Percentiles rank a stretch among this genome's conserved stretches.
Conservation (phyloP, 2,888 invertebrate species). For the Adineta ricciae region DNA sequence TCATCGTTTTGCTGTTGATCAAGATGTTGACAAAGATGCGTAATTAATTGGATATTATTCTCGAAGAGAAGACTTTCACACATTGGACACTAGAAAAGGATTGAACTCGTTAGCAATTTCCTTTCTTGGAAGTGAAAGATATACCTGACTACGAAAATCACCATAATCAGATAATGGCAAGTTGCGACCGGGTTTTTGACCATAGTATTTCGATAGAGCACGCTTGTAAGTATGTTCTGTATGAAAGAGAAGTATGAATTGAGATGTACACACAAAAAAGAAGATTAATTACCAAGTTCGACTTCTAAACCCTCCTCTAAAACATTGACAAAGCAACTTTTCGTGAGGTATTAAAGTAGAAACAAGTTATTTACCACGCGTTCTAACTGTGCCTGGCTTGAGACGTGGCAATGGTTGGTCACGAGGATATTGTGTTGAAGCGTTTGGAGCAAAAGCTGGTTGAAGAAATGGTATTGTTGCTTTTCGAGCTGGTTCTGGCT, state of each 20-base stretch:
- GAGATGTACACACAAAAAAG: not conserved
- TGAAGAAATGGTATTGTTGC: slow-evolving; percentile 19
- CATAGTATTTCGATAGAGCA: slow-evolving; percentile 7
- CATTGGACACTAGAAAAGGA: slow-evolving; percentile 23
- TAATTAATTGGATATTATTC: slow-evolving; percentile 28
- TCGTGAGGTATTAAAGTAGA: not conserved
- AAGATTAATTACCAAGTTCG: not conserved
- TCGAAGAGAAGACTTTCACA: slow-evolving; percentile 30
- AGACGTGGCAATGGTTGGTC: slow-evolving; percentile 14
- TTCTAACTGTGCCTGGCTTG: slow-evolving; percentile 10
- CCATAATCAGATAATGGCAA: not conserved
- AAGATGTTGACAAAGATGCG: slow-evolving; percentile 32
- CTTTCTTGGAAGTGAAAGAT: not conserved
- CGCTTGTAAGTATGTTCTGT: slow-evolving; percentile 7
- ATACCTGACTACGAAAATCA: slow-evolving; percentile 18
- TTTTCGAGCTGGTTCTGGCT: slow-evolving; percentile 14
- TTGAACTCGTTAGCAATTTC: too few relatives aligned
- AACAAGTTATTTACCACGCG: not conserved
- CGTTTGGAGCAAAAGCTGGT: slow-evolving; percentile 7
- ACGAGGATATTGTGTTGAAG: slow-evolving; percentile 4
- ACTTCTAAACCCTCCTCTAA: slow-evolving; percentile 19
- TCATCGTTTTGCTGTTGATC: slow-evolving; percentile 23
- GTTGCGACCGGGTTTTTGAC: slow-evolving; percentile 20
- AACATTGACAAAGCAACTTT: not conserved
- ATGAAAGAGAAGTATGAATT: too few relatives aligned